Evolutionary conservation across 2,797 vertebrate genomes (phyloP), one percentile per base, ranked within the genome.

Genomic region (Esox lucius): DNA sequence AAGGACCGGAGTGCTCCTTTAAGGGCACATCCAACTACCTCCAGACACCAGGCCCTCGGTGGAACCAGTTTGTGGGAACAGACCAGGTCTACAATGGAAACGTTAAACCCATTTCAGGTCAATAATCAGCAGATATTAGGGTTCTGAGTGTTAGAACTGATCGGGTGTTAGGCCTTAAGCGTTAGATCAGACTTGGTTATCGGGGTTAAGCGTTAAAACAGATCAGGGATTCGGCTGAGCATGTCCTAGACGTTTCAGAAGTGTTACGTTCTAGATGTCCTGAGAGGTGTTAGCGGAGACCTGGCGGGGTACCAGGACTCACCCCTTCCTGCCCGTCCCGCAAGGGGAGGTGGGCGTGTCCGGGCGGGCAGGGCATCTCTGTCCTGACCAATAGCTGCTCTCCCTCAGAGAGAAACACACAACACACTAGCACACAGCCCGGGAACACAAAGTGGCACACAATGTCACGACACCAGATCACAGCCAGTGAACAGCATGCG

Each of bases 381-480:
- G 83, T 86, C 87, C 74, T 87, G 86, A 93, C 80, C 85, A 88
- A 86, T 75, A 93, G 77, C 77, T 93, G 86, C 77, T 89, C 89
- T 87, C 91, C 92, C 93, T 93, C 91, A 91, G 87, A 86, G 82
- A 90, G 74, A 88, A 90, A n/a, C n/a, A 87, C 83, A 93, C 78
- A 92, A 80, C 68, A 87, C 28, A 22, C 85, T 81, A 85, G 77
- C 66, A 80, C 72, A 84, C 62, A 75, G 70, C 75, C 19, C 77
- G 70, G 48, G 64, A 76, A 72, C 5, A 70, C 19, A 35, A 8
- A 61, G 19, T 26, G 15, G 7, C 4, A 49, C 33, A 19, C 13
- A 17, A 33, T 26, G 28, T 2, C 26, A 9, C 6, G 31, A 68
- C 0, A 7, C 42, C 0, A 5, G 42, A 11, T 46, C 42, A 46